A percentile compares a stretch with the other conserved stretches of the same genome.
These are phyloP conservation scores for Centrocercus urophasianus DNA, from an alignment of 2,113 vertebrate species.

Conservation along the genomic window DNA sequence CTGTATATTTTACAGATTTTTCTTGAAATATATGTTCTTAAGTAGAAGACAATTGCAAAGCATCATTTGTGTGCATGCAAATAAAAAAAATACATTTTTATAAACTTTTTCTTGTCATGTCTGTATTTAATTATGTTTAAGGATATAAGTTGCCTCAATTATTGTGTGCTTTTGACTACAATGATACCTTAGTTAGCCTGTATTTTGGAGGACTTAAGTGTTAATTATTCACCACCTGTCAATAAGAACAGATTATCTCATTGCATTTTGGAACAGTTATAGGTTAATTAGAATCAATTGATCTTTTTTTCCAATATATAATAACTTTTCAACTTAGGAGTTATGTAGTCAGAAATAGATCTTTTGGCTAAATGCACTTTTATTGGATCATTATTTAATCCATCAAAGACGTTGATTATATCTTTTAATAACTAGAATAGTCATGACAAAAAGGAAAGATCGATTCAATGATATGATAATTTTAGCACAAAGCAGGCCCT, in stretches of 20 bases:
- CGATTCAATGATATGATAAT: slow-evolving; percentile 6
- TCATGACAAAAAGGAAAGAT: not conserved
- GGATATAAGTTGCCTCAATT: slow-evolving; percentile 4
- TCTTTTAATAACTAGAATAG: slow-evolving; percentile 58
- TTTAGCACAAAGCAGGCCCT: slow-evolving; percentile 49
- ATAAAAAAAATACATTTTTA: not conserved
- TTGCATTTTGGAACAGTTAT: slow-evolving; percentile 25
- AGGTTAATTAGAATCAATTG: slow-evolving; percentile 27
- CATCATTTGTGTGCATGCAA: slow-evolving; percentile 2
- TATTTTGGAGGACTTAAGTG: slow-evolving; percentile 15
- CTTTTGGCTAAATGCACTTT: slow-evolving; percentile 3
- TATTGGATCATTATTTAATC: slow-evolving; percentile 42
- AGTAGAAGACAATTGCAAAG: not conserved
- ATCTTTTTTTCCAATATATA: not conserved
- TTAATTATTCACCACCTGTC: slow-evolving; percentile 33
- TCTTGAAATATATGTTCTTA: not conserved
- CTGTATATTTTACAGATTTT: not conserved
- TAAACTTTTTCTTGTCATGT: slow-evolving; percentile 47
- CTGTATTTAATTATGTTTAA: slow-evolving; percentile 53
- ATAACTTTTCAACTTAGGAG: not conserved
- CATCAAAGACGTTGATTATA: slow-evolving; percentile 22
- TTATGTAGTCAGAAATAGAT: not conserved
- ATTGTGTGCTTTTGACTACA: slow-evolving; percentile 62
- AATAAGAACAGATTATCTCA: slow-evolving; percentile 17
- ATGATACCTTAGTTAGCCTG: not conserved